Conservation (phyloP, 30 jellyfish, hydroid and myxozoan genomes). For the Hydractinia symbiolongicarpus region DNA sequence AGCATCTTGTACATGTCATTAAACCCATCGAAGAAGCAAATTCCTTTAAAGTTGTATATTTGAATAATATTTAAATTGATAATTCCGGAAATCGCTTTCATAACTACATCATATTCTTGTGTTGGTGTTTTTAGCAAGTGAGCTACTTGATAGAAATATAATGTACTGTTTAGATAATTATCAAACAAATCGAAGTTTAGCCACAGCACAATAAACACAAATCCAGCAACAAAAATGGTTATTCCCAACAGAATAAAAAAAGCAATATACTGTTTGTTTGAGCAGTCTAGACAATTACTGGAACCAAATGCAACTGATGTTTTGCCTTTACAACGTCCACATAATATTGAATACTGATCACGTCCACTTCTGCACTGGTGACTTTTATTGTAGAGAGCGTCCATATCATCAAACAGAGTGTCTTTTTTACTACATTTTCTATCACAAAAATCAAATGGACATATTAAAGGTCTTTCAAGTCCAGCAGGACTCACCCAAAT, state of each 20-base stretch:
- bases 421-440: not conserved
- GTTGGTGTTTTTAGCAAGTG: not conserved
- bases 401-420: not conserved
- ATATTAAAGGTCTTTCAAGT: not conserved
- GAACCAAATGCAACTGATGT: slow-evolving; percentile 23
- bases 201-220: not conserved
- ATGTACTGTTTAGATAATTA: not conserved
- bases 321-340: slow-evolving; percentile 7
- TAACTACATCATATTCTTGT: slow-evolving; percentile 4
- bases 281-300: slow-evolving; percentile 15
- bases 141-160: not conserved
- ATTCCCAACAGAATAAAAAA: too few species aligned
- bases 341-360: slow-evolving; percentile 21
- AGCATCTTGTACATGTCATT: not conserved
- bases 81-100: not conserved
- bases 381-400: not conserved
- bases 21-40: not conserved
- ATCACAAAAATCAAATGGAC: slow-evolving; percentile 19
- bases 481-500: slow-evolving; percentile 8
- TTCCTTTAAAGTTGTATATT: not conserved
- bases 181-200: slow-evolving; percentile 1
- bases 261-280: too few species aligned
- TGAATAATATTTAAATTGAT: not conserved
- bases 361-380: slow-evolving; percentile 10
- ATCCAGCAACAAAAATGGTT: not conserved